Evolutionary conservation across 2,888 invertebrate species (phyloP).

Genomic region (Morinoia aosen): DNA sequence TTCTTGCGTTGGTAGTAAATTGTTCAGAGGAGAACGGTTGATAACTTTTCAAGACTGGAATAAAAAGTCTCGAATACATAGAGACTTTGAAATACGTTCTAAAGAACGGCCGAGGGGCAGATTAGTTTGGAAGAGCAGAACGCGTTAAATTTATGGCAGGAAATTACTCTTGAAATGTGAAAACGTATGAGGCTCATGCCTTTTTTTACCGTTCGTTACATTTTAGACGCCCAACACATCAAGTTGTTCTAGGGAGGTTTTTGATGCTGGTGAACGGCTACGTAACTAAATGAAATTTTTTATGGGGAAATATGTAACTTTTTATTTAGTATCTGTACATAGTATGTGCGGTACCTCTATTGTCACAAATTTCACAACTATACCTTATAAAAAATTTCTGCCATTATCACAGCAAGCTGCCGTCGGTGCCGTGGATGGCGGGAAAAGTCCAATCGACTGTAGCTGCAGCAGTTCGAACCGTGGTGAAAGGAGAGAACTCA

Average conservation of each 20-base stretch:
- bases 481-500: too few relatives aligned
- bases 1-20: neutral
- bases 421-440: too few relatives aligned
- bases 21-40: neutral
- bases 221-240: neutral
- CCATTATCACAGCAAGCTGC: too few relatives aligned
- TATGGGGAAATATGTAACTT: neutral
- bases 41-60: conserved; percentile 18
- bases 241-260: neutral
- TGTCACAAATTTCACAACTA: too few relatives aligned
- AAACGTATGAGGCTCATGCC: neutral
- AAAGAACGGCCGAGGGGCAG: neutral
- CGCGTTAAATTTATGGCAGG: neutral
- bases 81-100: conserved; percentile 14
- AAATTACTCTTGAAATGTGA: neutral
- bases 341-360: too few relatives aligned
- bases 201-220: neutral
- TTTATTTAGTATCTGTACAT: neutral
- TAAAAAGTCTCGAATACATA: neutral
- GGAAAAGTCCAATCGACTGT: too few relatives aligned
- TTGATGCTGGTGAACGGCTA: neutral
- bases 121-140: neutral
- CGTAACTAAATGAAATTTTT: neutral
- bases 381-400: too few relatives aligned
- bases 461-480: too few relatives aligned